Evolutionary conservation across 2,888 invertebrate species (phyloP).

Genomic region (Tetragonula carbonaria): DNA sequence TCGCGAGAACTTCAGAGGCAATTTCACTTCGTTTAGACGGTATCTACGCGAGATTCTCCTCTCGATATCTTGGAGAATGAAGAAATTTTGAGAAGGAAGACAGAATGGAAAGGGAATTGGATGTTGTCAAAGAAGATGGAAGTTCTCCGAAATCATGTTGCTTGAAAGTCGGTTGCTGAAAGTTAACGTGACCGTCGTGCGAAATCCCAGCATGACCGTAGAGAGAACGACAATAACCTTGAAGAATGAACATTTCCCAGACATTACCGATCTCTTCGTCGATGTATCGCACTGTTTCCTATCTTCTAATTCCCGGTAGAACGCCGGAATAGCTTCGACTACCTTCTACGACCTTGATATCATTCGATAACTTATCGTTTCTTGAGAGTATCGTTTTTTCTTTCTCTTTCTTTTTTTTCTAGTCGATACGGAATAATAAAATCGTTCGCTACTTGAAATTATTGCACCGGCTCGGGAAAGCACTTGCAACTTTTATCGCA

Average conservation of each 20-base stretch:
- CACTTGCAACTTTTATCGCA: neutral
- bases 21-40: neutral
- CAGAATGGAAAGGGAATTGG: neutral
- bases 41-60: neutral
- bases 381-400: neutral
- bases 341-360: neutral
- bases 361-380: neutral
- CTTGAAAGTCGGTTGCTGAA: constrained; percentile 46
- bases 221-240: constrained; percentile 60
- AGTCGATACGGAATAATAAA: neutral
- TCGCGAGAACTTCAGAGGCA: neutral
- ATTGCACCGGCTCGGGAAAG: neutral
- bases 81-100: neutral
- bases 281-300: constrained; percentile 59
- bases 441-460: neutral
- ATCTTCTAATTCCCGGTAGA: constrained; percentile 3
- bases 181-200: constrained; percentile 67
- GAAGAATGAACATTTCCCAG: constrained; percentile 58
- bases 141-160: constrained; percentile 48
- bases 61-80: neutral
- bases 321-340: constrained; percentile 8
- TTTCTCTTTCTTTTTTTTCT: neutral
- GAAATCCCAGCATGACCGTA: constrained; percentile 69
- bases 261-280: constrained; percentile 56
- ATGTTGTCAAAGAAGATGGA: neutral